Percentiles rank a stretch among this genome's conserved stretches.
phyloP scores from a whole-genome alignment of 2,888 invertebrate species.

The Ommatoiulus sabulosus region DNA sequence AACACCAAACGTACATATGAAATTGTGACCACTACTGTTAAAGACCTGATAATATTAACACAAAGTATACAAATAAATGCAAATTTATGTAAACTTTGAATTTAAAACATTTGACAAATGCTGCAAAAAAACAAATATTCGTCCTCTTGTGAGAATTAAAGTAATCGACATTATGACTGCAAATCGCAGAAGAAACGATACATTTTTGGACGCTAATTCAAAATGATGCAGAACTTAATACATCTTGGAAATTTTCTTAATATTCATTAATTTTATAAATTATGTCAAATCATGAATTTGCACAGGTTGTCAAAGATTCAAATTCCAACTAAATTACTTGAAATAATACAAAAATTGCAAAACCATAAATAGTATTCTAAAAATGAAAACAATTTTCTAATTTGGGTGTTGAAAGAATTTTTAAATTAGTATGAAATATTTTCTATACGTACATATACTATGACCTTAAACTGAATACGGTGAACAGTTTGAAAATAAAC shows the following conservation, averaged over 20 bases:
- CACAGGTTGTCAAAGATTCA: background rate
- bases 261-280: no score
- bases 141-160: no score
- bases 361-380: background rate
- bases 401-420: background rate
- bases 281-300: background rate
- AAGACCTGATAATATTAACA: background rate
- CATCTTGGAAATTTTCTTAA: no score
- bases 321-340: background rate
- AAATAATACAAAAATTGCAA: background rate
- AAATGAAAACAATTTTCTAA: background rate
- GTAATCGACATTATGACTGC: no score
- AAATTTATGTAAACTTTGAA: background rate
- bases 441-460: background rate
- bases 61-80: background rate
- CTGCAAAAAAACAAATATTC: background rate
- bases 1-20: background rate
- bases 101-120: constrained; percentile 13
- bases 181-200: no score
- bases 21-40: background rate
- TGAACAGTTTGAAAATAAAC: background rate
- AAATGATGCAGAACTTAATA: no score
- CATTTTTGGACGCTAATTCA: background rate
- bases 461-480: background rate
- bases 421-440: no score